Conservation (phyloP, 2,888 invertebrate species). For the Sympetrum striolatum region DNA sequence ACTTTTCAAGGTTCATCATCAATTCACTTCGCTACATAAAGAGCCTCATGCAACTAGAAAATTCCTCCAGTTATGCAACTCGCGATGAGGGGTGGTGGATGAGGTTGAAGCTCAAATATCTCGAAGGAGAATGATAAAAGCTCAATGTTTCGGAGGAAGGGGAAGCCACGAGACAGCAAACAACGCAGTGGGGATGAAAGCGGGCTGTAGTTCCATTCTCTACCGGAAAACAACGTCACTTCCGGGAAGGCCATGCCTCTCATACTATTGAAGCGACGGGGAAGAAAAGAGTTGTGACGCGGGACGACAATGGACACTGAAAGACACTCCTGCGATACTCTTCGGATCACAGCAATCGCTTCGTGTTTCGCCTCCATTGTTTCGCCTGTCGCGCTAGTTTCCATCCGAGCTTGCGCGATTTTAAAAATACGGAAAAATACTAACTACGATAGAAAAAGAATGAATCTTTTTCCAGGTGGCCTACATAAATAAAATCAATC, state of each 20-base stretch:
- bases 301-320: neutral
- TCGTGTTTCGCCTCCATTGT: neutral
- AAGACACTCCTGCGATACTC: neutral
- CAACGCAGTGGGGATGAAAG: neutral
- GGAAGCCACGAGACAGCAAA: neutral
- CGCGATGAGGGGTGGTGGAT: too few species aligned
- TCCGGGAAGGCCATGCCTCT: neutral
- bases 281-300: neutral
- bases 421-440: too few species aligned
- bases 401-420: too few species aligned
- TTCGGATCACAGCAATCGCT: neutral
- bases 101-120: too few species aligned
- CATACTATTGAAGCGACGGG: neutral
- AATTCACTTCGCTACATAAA: neutral
- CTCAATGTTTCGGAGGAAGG: neutral
- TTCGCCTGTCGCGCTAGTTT: too few species aligned
- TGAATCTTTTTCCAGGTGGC: too few species aligned
- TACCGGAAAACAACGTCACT: neutral
- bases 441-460: too few species aligned
- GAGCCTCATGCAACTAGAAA: neutral
- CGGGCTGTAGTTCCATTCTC: neutral
- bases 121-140: neutral
- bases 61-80: too few species aligned
- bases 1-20: too few species aligned
- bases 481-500: too few species aligned